Conservation (phyloP, 2,797 vertebrate genomes). For the Megaceryle alcyon region DNA sequence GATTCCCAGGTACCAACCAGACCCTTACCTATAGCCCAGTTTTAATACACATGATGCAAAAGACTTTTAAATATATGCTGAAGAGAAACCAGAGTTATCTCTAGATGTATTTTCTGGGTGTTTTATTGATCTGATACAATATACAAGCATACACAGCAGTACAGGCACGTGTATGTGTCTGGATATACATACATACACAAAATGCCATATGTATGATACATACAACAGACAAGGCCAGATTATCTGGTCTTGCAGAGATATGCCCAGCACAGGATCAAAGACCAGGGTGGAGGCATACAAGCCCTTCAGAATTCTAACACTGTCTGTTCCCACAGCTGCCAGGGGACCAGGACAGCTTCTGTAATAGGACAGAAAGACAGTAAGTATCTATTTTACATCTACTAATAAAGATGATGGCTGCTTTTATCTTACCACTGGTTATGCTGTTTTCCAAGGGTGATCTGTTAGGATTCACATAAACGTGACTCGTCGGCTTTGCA, state of each 20-base stretch:
- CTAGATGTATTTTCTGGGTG: neutral
- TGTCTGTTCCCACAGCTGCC: neutral
- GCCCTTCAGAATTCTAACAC: neutral
- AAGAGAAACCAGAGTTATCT: neutral
- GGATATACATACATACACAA: constrained; percentile 21
- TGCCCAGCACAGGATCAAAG: neutral
- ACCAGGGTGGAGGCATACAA: neutral
- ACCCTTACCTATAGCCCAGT: neutral
- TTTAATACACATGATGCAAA: neutral
- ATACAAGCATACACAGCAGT: constrained; percentile 16
- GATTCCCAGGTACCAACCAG: neutral
- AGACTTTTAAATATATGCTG: neutral
- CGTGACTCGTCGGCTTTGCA: neutral
- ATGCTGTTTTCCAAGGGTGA: neutral
- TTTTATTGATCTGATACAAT: constrained; percentile 52
- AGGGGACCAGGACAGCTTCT: neutral
- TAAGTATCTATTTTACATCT: neutral
- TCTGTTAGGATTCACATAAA: neutral
- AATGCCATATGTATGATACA: neutral
- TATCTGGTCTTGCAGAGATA: neutral
- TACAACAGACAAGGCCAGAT: constrained; percentile 24
- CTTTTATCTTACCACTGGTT: neutral
- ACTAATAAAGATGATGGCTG: neutral
- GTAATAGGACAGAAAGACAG: neutral
- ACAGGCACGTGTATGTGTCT: neutral